Base-by-base conservation (phyloP, 2,888 invertebrate species). In the Amphipoea oculea region DNA sequence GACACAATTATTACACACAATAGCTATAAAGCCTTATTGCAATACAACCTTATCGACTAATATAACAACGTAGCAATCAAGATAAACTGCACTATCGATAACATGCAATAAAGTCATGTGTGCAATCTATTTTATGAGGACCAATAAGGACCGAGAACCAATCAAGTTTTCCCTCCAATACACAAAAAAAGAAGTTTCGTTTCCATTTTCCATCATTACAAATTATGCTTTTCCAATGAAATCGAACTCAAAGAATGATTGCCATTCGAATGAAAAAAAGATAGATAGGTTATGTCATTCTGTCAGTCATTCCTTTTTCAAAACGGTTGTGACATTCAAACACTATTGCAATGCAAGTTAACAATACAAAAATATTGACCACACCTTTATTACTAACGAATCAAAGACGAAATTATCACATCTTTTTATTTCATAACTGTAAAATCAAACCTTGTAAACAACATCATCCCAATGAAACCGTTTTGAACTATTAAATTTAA, bases 401-500 rank as follows among this genome's bases (percentile, higher is more conserved):
- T 2, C 36, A 81, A 51, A 23, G 82, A 29, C 6, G 5, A 51
- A 4, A 9, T 63, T 57, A 29, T 12, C 11, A 14, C 5, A 57
- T 57, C 7, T 23, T 67, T 84, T 23, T n/a, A 63, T 71, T 68
- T 74, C 40, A 36, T 71, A 79, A 85, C 73, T 66, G 73, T 70
- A 62, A 67, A 75, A 60, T 70, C 5, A 17, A 68, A 69, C 1
- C 20, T 67, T 67, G 45, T 66, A 72, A 74, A 78, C 29, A 60
- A 23, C 20, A 62, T 83, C 87, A 78, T 75, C 73, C 14, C 62
- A 68, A 20, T n/a, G 14, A 40, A 63, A 76, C 36, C 4, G 73
- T 82, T 79, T 71, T 75, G 67, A 78, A 81, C 87, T 85, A 88
- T 45, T 45, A 45, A 45, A 45, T 88, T 86, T 88, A 87, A 74